Evolutionary conservation across 2,888 invertebrate genomes (phyloP).

Genomic region (Schizotus pectinicornis): DNA sequence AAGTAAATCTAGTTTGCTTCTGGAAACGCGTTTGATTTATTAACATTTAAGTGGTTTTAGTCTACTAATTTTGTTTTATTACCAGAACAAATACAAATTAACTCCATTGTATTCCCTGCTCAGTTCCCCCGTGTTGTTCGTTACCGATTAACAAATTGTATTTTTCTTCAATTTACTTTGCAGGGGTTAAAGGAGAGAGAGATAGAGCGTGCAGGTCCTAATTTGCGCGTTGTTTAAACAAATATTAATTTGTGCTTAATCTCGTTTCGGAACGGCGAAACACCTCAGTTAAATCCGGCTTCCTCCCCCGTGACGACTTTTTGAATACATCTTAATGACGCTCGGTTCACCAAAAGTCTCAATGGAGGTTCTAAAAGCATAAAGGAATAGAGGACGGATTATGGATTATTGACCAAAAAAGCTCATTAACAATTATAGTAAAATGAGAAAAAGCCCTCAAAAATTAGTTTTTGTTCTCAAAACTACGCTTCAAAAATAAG

Average conservation of each 20-base stretch:
- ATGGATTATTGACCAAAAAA: too few species aligned
- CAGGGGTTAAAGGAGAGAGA: not conserved
- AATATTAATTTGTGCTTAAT: conserved; percentile 16
- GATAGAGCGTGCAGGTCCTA: conserved; percentile 1
- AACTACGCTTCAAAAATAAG: too few species aligned
- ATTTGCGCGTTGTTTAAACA: conserved; percentile 9
- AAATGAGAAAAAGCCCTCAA: too few species aligned
- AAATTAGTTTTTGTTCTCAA: too few species aligned
- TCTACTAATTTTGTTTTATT: conserved; percentile 21
- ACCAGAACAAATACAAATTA: not conserved
- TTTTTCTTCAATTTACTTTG: conserved; percentile 7
- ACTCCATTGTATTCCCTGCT: conserved; percentile 7
- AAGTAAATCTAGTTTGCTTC: conserved; percentile 13
- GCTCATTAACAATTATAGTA: too few species aligned
- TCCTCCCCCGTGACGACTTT: too few species aligned
- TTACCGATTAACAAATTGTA: conserved; percentile 19
- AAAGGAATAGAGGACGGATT: too few species aligned
- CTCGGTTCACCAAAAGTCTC: too few species aligned
- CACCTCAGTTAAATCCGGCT: too few species aligned
- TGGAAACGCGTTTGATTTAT: conserved; percentile 18
- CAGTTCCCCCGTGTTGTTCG: conserved; percentile 9
- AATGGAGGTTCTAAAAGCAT: too few species aligned
- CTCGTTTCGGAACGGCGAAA: not conserved
- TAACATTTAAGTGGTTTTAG: conserved; percentile 19
- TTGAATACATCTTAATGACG: too few species aligned